Percentiles rank a stretch among this genome's conserved stretches.
These are phyloP conservation scores for Coreoperca whiteheadi DNA, from an alignment of 2,113 vertebrate species.

Conservation along the genomic window DNA sequence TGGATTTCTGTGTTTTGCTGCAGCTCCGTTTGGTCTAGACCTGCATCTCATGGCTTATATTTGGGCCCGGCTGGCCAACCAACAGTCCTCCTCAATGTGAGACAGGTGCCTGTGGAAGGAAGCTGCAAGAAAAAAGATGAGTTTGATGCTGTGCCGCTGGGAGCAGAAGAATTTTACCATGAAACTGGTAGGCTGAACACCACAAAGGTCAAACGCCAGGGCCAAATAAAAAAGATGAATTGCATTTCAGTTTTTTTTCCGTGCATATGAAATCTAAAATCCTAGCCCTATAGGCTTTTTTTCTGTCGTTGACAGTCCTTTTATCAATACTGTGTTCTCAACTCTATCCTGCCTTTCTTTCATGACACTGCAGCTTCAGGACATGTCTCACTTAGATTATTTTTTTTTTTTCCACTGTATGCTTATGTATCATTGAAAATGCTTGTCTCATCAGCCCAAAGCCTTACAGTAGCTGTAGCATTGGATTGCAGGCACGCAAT, in stretches of 20 bases:
- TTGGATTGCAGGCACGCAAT: constrained; percentile 28
- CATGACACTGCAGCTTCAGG: constrained; percentile 31
- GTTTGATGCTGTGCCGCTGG: constrained; percentile 92
- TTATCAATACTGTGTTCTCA: background rate
- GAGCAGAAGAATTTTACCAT: constrained; percentile 91
- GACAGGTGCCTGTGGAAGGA: constrained; percentile 80
- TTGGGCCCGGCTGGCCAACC: constrained; percentile 23
- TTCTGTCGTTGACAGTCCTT: background rate
- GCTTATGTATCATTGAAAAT: constrained; percentile 43
- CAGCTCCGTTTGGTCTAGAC: background rate
- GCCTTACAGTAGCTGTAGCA: constrained; percentile 1
- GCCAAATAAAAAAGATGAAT: background rate
- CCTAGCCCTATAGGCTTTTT: too few species aligned
- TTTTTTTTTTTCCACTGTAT: background rate
- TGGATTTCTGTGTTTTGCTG: constrained; percentile 10
- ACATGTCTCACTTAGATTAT: background rate
- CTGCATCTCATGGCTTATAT: constrained; percentile 46
- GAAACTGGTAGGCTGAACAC: constrained; percentile 91
- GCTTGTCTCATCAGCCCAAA: constrained; percentile 51
- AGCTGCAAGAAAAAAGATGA: constrained; percentile 83
- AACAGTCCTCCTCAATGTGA: constrained; percentile 32
- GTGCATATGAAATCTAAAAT: background rate
- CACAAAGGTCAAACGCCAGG: constrained; percentile 27
- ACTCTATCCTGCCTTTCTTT: background rate
- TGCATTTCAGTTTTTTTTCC: background rate